Evolutionary conservation across 1,140 invertebrate genomes (phyloP), one percentile per base, ranked within the genome.

Genomic region (Coboldia fuscipes): DNA sequence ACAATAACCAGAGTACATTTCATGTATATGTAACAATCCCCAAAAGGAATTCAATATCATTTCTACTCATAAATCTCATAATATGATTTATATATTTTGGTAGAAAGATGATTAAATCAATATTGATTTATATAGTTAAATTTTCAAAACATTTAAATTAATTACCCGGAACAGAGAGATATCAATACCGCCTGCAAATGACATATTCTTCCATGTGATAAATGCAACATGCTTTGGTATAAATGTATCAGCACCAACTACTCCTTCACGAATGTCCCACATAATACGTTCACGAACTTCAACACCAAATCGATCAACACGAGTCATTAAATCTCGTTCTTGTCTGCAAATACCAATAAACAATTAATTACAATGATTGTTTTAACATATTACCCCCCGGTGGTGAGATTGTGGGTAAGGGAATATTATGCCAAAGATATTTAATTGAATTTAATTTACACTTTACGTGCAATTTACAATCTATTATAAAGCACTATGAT

Each of bases 131-230:
- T 10, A n/a, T 27, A 10, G 12, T 27, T 12, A 7, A 23, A 23
- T 23, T 23, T 23, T 12, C 12, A 7, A 12, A 23, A 6, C 22
- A 23, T 7, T 12, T 16, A 12, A 26, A 6, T 8, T 29, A 50
- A 61, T 60, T 58, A 82, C 79, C 57, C 61, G 70, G 46, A 68
- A 75, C 7, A 85, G 58, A 10, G 81, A 72, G 51, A 80, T 75
- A 39, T 75, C 70, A 43, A 83, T 81, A 36, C 81, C 83, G 27
- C 85, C 86, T 44, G 79, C 71, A 54, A 93, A 92, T 1, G 84
- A 83, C 51, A 94, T 72, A 50, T 94, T 93, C 54, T 88, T 90
- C 89, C 89, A 96, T 1, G 89, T 96, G n/a, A 84, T 66, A 42
- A 92, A 85, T 26, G 84, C 61, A 3, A 73, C 77, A 46, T 93